Conservation (phyloP, 2,113 vertebrate species). For the Leptobrachium leishanense region DNA sequence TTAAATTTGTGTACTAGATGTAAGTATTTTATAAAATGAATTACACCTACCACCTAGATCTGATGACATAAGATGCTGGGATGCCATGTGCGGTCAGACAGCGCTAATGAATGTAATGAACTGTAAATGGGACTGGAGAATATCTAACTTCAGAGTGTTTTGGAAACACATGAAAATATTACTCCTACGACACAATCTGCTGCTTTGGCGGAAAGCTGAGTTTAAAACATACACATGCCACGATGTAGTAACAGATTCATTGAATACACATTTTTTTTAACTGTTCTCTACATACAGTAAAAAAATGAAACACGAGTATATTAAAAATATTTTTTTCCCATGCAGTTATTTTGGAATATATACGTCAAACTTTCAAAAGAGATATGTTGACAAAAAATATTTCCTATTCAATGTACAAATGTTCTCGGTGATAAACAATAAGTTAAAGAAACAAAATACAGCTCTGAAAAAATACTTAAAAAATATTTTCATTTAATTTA, state of each 20-base stretch:
- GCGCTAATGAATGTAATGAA: not conserved
- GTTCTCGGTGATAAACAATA: too few relatives aligned
- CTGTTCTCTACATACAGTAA: not conserved
- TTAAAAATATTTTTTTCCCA: not conserved
- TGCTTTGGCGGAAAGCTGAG: constrained; percentile 1
- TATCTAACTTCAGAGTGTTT: constrained; percentile 11
- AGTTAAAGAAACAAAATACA: too few relatives aligned
- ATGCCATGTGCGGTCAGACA: too few relatives aligned
- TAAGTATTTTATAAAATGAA: not conserved
- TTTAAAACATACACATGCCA: constrained; percentile 36
- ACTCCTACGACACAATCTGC: constrained; percentile 45
- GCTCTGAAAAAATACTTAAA: too few relatives aligned
- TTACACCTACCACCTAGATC: not conserved
- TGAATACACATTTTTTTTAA: constrained; percentile 1
- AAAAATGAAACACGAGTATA: not conserved
- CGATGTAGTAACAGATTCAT: not conserved
- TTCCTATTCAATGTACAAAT: too few relatives aligned
- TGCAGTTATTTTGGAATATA: not conserved
- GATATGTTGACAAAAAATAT: too few relatives aligned
- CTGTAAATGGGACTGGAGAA: not conserved
- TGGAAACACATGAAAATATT: constrained; percentile 43
- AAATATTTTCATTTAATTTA: too few relatives aligned
- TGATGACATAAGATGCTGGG: not conserved
- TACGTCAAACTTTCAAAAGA: too few relatives aligned
- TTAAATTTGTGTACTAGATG: not conserved